Evolutionary conservation across 2,797 vertebrate species (phyloP).

Genomic region (Clarias platycephalus): DNA sequence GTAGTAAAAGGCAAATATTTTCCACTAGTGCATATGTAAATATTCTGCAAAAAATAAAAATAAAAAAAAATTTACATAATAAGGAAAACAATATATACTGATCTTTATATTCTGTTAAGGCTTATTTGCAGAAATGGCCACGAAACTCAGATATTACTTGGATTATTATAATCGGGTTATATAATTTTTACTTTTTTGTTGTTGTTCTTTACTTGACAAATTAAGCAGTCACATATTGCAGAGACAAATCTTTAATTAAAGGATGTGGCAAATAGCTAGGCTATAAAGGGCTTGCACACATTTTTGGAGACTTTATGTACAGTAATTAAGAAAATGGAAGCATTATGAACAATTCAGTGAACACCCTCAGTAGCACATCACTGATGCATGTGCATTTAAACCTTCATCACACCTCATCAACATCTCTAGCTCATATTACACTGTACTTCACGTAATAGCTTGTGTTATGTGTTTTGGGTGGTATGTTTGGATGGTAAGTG

Average conservation of each 20-base stretch:
- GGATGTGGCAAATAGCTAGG: not conserved
- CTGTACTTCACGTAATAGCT: not conserved
- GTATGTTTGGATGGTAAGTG: not conserved
- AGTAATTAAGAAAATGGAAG: not conserved
- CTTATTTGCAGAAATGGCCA: not conserved
- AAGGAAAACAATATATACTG: not conserved
- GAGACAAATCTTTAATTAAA: not conserved
- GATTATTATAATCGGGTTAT: not conserved
- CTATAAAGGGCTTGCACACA: not conserved
- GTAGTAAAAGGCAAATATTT: constrained; percentile 1
- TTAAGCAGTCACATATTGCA: not conserved
- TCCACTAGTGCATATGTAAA: not conserved
- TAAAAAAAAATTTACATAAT: not conserved
- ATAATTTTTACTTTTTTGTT: too few relatives aligned
- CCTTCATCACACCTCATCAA: not conserved
- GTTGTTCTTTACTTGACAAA: not conserved
- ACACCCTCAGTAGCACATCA: not conserved
- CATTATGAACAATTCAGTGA: not conserved
- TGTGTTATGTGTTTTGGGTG: not conserved
- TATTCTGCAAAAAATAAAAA: not conserved
- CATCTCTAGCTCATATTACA: not conserved
- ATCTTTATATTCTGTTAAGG: not conserved
- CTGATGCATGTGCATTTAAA: not conserved
- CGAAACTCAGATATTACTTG: not conserved
- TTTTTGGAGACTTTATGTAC: not conserved